Percentiles rank a stretch among this genome's conserved stretches.
Conservation (phyloP, 2,113 vertebrate genomes). For the Tringa solitaria region DNA sequence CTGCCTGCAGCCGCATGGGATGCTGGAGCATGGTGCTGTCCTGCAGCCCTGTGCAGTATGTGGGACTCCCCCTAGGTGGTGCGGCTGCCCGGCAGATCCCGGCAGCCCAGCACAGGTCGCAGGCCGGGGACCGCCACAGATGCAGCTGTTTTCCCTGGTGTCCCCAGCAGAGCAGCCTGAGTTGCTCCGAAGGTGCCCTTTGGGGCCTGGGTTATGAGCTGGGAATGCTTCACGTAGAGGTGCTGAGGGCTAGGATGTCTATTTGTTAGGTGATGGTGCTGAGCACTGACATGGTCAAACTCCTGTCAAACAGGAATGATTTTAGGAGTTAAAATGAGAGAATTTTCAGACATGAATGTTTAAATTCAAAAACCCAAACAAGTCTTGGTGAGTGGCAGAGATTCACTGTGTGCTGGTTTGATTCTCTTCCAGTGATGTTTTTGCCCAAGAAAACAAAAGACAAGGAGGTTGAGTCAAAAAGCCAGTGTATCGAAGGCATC, state of each 20-base stretch:
- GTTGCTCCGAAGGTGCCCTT: neutral
- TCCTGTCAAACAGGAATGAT: neutral
- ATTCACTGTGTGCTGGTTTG: neutral
- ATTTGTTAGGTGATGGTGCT: neutral
- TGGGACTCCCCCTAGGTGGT: neutral
- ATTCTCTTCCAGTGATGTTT: constrained; percentile 89
- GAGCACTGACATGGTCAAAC: neutral
- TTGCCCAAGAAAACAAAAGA: constrained; percentile 97
- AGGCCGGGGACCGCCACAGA: neutral
- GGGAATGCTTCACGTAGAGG: neutral
- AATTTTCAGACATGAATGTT: neutral
- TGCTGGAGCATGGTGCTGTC: neutral
- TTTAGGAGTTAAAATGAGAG: neutral
- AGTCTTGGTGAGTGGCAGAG: neutral
- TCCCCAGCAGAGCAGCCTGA: neutral
- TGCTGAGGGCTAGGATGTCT: too few species aligned
- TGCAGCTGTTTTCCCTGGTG: neutral
- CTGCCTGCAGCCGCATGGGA: neutral
- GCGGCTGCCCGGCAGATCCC: neutral
- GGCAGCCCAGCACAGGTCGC: neutral
- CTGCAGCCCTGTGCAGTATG: neutral
- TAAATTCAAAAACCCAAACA: neutral
- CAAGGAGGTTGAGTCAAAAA: constrained; percentile 93
- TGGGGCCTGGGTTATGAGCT: neutral
- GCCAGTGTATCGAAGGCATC: constrained; percentile 97